A percentile compares a stretch with the other conserved stretches of the same genome.
phyloP scores from a whole-genome alignment of 1,140 invertebrate species.

The Drosophila orosa region DNA sequence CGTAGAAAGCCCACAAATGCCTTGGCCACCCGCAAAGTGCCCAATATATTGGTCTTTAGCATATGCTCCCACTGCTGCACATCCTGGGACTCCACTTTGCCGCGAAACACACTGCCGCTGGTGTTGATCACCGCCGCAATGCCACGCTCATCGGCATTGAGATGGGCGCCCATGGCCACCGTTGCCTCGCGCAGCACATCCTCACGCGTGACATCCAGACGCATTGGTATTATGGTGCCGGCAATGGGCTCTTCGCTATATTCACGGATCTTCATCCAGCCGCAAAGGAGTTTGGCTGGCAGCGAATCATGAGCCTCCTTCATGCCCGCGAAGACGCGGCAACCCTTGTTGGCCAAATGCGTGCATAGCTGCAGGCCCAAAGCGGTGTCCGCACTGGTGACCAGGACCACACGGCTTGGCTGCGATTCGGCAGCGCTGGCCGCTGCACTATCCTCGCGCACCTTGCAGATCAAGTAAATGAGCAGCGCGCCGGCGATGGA shows the following conservation, averaged over 20 bases:
- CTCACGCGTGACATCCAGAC: slow-evolving; percentile 91
- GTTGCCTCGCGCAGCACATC: slow-evolving; percentile 91
- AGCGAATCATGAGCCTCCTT: slow-evolving; percentile 85
- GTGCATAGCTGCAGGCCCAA: slow-evolving; percentile 88
- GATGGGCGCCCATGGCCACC: slow-evolving; percentile 89
- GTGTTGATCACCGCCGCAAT: slow-evolving; percentile 93
- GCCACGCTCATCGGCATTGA: slow-evolving; percentile 92
- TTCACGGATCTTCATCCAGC: slow-evolving; percentile 87
- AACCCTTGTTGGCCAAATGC: slow-evolving; percentile 88
- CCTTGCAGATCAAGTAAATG: slow-evolving; percentile 90
- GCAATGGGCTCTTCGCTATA: slow-evolving; percentile 84
- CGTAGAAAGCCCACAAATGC: slow-evolving; percentile 90
- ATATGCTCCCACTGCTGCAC: slow-evolving; percentile 91
- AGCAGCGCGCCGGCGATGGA: slow-evolving; percentile 91
- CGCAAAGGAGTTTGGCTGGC: slow-evolving; percentile 85
- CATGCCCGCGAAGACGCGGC: slow-evolving; percentile 91
- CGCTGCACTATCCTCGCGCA: slow-evolving; percentile 85
- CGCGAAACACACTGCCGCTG: slow-evolving; percentile 88
- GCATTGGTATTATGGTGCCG: slow-evolving; percentile 87
- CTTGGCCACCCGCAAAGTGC: slow-evolving; percentile 89
- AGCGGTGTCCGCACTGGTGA: slow-evolving; percentile 91
- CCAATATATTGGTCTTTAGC: slow-evolving; percentile 90
- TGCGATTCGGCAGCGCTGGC: slow-evolving; percentile 73
- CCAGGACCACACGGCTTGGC: slow-evolving; percentile 86
- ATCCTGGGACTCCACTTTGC: slow-evolving; percentile 89